phyloP scores from a whole-genome alignment of 2,888 invertebrate genomes.

The Suillia variegata region DNA sequence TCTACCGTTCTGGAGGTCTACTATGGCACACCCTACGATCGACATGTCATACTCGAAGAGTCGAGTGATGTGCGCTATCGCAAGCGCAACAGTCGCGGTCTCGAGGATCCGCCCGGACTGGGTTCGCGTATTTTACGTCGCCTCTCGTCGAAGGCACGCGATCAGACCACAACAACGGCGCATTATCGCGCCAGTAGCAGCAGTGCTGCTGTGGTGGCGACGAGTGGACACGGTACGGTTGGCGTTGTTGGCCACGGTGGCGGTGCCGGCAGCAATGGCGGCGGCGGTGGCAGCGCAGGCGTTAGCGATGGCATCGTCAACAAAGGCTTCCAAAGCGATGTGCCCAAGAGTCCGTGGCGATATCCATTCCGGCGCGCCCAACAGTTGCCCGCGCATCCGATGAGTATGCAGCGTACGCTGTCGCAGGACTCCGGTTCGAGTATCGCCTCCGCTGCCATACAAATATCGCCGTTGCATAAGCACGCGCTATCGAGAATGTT shows the following conservation, averaged over 20 bases:
- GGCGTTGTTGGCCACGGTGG: slow-evolving; percentile 32
- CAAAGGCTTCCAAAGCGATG: slow-evolving; percentile 70
- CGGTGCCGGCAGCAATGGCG: slow-evolving; percentile 13
- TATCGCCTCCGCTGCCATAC: slow-evolving; percentile 63
- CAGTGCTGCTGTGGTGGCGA: slow-evolving; percentile 48
- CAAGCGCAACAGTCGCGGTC: slow-evolving; percentile 65
- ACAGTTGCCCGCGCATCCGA: slow-evolving; percentile 45
- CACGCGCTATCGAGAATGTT: slow-evolving; percentile 59
- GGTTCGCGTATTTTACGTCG: slow-evolving; percentile 75
- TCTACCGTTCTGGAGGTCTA: slow-evolving; percentile 87
- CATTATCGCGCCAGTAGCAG: slow-evolving; percentile 23
- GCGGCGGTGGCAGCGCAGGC: slow-evolving; percentile 44
- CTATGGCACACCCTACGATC: slow-evolving; percentile 91
- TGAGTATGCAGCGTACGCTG: slow-evolving; percentile 64
- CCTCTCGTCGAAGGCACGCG: slow-evolving; percentile 73
- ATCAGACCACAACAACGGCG: slow-evolving; percentile 45
- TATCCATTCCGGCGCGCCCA: slow-evolving; percentile 66
- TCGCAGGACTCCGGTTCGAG: slow-evolving; percentile 69
- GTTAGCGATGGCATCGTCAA: slow-evolving; percentile 71
- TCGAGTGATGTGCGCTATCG: slow-evolving; percentile 74
- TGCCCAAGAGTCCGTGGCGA: slow-evolving; percentile 77
- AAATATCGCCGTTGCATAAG: slow-evolving; percentile 60
- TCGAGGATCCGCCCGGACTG: slow-evolving; percentile 68
- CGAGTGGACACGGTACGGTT: too few relatives aligned
- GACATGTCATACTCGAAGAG: slow-evolving; percentile 89